Conservation (phyloP, 2,888 invertebrate genomes). For the Blastobasis adustella region DNA sequence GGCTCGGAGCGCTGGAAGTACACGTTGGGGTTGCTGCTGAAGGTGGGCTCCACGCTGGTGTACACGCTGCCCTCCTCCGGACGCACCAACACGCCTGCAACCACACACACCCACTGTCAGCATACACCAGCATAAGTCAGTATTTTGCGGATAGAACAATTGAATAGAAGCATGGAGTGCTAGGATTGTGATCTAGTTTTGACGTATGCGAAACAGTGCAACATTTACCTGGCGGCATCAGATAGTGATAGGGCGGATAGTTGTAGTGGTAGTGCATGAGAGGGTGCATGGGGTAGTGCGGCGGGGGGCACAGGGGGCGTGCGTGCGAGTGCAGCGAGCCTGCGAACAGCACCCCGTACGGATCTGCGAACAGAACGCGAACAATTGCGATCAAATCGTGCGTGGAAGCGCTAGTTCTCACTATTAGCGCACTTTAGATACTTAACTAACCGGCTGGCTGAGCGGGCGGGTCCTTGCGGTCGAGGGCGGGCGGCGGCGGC, state of each 20-base stretch:
- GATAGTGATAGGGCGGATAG: constrained; percentile 64
- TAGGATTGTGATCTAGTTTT: not conserved
- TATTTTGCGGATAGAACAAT: not conserved
- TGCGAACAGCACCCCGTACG: constrained; percentile 60
- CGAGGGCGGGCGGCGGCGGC: constrained; percentile 54
- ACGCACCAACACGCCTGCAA: constrained; percentile 83
- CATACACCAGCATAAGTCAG: not conserved
- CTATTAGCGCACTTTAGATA: constrained; percentile 67
- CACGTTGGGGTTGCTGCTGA: constrained; percentile 93
- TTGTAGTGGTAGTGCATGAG: constrained; percentile 68
- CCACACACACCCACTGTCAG: constrained; percentile 7
- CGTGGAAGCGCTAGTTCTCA: constrained; percentile 62
- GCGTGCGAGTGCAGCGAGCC: constrained; percentile 62
- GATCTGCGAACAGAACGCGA: constrained; percentile 64
- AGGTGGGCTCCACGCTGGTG: constrained; percentile 87
- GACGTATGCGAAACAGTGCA: constrained; percentile 16
- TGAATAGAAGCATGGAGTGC: not conserved
- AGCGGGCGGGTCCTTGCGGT: constrained; percentile 72
- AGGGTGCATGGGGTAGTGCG: constrained; percentile 69
- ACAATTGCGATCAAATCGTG: constrained; percentile 38
- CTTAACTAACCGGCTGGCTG: constrained; percentile 75
- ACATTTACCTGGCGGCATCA: constrained; percentile 66
- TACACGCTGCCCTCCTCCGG: constrained; percentile 89
- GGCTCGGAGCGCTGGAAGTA: constrained; percentile 88
- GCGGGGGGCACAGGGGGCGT: constrained; percentile 63